Evolutionary conservation across 2,888 invertebrate genomes (phyloP).

Genomic region (Polia nebulosa): DNA sequence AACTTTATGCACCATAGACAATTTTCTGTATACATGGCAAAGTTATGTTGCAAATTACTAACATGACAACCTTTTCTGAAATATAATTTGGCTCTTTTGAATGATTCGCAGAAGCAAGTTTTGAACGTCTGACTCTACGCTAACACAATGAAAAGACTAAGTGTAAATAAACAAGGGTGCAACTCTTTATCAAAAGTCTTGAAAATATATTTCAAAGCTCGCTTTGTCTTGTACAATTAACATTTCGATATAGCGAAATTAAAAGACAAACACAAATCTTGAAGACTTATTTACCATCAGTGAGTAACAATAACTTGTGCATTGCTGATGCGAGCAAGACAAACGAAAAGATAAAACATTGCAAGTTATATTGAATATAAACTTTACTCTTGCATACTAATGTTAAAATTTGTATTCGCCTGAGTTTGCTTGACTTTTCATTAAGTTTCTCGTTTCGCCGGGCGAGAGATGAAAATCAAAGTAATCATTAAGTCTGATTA

Average conservation of each 20-base stretch:
- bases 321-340: constrained; percentile 84
- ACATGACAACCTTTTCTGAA: neutral
- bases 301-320: constrained; percentile 80
- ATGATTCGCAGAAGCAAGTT: neutral
- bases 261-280: constrained; percentile 68
- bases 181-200: constrained; percentile 6
- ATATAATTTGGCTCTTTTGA: no score
- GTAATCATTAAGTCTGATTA: constrained; percentile 88
- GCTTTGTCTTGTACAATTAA: constrained; percentile 34
- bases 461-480: constrained; percentile 87
- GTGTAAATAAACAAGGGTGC: constrained; percentile 11
- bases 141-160: constrained; percentile 17
- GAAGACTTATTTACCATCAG: constrained; percentile 72
- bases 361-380: constrained; percentile 90
- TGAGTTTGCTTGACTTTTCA: constrained; percentile 89
- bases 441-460: constrained; percentile 87
- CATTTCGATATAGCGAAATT: constrained; percentile 52
- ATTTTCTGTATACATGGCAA: neutral
- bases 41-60: neutral
- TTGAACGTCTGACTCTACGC: neutral
- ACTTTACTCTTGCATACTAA: constrained; percentile 90
- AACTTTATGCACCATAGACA: neutral
- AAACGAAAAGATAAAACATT: constrained; percentile 86
- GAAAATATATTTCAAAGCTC: constrained; percentile 29
- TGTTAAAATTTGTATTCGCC: constrained; percentile 89